Evolutionary conservation across 2,797 vertebrate species (phyloP).

Genomic region (Gymnothorax reevesii): DNA sequence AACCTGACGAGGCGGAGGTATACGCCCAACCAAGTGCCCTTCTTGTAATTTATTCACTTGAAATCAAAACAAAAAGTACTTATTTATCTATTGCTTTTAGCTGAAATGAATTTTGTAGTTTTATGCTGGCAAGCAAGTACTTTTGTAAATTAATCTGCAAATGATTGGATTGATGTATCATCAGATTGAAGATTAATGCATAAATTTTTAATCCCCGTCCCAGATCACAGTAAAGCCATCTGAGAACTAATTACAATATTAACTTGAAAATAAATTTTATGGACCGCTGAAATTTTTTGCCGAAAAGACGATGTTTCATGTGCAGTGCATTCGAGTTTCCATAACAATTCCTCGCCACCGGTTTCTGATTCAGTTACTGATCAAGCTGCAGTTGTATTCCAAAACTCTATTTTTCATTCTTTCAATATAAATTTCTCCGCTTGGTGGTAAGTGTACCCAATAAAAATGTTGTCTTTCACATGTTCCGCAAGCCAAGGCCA

Average conservation of each 20-base stretch:
- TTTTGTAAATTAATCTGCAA: slow-evolving; percentile 8
- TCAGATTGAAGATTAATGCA: neutral
- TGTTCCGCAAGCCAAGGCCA: too few species aligned
- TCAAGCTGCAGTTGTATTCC: too few species aligned
- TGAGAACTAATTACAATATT: neutral
- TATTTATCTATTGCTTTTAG: neutral
- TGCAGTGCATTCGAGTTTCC: neutral
- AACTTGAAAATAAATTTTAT: neutral
- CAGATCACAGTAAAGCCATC: neutral
- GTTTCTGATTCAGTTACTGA: too few species aligned
- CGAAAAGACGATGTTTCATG: neutral
- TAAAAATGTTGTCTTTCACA: too few species aligned
- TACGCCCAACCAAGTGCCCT: too few species aligned
- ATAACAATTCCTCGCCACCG: neutral
- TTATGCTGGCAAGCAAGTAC: neutral
- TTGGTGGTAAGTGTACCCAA: too few species aligned
- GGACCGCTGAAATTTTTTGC: neutral
- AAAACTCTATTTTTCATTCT: too few species aligned
- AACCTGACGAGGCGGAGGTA: too few species aligned
- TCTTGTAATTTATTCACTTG: neutral
- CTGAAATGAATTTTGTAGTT: neutral
- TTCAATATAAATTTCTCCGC: too few species aligned
- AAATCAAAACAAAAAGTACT: neutral
- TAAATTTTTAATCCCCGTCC: neutral
- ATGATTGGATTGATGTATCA: neutral